Conservation (phyloP, 2,113 vertebrate species). For the Urocolius indicus region DNA sequence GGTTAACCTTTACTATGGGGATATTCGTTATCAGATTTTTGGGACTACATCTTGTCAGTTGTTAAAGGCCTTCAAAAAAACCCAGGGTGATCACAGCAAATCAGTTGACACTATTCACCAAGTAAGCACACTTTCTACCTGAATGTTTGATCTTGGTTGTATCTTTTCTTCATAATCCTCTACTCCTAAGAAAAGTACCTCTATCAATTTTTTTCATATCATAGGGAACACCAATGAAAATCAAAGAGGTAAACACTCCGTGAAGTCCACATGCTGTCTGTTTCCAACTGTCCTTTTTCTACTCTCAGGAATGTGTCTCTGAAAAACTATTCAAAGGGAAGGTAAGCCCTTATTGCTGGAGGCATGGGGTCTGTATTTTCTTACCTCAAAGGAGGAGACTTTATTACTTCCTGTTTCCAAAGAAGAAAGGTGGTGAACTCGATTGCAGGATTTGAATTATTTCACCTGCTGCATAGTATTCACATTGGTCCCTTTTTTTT, state of each 20-base stretch:
- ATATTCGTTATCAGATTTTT: neutral
- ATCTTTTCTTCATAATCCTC: neutral
- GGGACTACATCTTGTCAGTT: neutral
- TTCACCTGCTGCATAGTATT: neutral
- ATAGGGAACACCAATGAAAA: neutral
- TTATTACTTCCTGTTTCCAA: neutral
- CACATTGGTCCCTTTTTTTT: neutral
- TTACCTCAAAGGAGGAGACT: neutral
- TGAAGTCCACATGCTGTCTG: neutral
- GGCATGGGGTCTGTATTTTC: neutral
- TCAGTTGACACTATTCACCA: neutral
- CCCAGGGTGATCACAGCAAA: neutral
- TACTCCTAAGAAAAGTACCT: neutral
- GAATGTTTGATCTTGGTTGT: neutral
- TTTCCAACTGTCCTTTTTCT: neutral
- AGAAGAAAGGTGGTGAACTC: neutral
- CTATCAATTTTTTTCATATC: neutral
- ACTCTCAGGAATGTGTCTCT: neutral
- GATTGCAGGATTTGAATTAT: neutral
- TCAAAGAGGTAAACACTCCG: neutral
- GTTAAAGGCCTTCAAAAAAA: neutral
- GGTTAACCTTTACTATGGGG: neutral
- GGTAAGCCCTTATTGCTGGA: neutral
- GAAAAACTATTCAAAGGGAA: neutral
- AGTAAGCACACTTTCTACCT: neutral